Base-by-base conservation (phyloP, 2,888 invertebrate species). In the Nomada hirtipes region DNA sequence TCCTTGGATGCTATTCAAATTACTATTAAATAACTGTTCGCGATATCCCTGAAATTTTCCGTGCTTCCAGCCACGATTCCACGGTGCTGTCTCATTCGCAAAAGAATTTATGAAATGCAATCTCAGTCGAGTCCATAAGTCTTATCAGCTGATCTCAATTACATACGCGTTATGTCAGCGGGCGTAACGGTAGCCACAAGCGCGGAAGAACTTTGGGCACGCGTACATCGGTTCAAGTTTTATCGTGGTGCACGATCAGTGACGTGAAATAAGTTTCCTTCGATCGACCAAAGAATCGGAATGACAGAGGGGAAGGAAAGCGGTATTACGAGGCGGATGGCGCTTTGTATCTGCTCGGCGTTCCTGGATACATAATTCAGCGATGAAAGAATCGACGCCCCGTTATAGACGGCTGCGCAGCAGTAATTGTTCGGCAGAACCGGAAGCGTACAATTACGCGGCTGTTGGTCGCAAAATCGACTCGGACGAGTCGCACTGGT, bases 361-460 rank as follows among this genome's bases (percentile, higher is more conserved):
- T 72, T 63, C 50, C 57, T 57, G 26, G 68, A 83, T 83, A 36
- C 36, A 36, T 36, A 79, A 10, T 69, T 55, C 57, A 23, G 42
- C 70, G 76, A 79, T 57, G 82, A 82, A 69, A 74, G 79, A 75
- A 83, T 87, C 83, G 87, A 83, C 78, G 70, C 52, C 53, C 76
- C 72, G 86, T 79, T 64, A 59, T 63, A 78, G 76, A 63, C 71
- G 86, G 75, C 61, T 67, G 80, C 69, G 13, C 67, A 74, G 64
- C 57, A 44, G 63, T 79, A 82, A 81, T 86, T 79, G 82, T 81
- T 76, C 74, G 63, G 61, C 36, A 55, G 76, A 73, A 73, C 75
- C 87, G 87, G 87, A 87, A 87, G 59, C 53, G 42, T 36, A 36
- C 36, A 36, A 7, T 36, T 36, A 36, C 36, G 36, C 36, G 36